Conservation (phyloP, 2,888 invertebrate genomes). For the Acrobasis suavella region DNA sequence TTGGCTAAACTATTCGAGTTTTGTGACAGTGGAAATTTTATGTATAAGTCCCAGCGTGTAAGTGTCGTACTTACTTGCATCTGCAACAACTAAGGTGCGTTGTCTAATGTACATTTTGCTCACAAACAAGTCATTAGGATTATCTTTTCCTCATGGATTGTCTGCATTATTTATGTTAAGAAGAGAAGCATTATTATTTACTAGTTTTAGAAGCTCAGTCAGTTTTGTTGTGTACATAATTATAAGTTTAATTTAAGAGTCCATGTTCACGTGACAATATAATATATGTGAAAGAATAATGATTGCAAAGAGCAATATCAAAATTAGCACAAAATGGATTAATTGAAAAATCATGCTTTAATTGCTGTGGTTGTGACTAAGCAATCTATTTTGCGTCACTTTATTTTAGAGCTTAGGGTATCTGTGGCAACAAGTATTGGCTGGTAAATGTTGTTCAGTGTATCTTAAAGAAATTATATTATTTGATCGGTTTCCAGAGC, state of each 20-base stretch:
- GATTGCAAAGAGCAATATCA: constrained; percentile 30
- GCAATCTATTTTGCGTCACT: constrained; percentile 45
- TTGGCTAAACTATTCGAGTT: not conserved
- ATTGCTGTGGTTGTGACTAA: constrained; percentile 64
- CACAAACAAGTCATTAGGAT: constrained; percentile 1
- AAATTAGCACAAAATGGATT: constrained; percentile 55
- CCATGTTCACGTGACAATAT: constrained; percentile 35
- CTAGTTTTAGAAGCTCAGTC: constrained; percentile 15
- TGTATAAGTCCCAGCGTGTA: too few species aligned
- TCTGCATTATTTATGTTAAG: not conserved
- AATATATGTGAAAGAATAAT: constrained; percentile 24
- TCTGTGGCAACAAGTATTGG: constrained; percentile 13
- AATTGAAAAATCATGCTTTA: constrained; percentile 51
- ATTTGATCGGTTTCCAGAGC: not conserved
- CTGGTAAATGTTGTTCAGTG: not conserved
- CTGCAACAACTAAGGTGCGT: not conserved
- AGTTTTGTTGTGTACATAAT: constrained; percentile 17
- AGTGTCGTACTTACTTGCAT: not conserved
- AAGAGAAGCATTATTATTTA: constrained; percentile 2
- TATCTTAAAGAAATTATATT: not conserved
- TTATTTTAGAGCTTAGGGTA: constrained; percentile 18
- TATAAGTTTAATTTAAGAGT: constrained; percentile 2
- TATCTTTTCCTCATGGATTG: not conserved
- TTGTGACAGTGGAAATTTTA: not conserved
- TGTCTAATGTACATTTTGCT: constrained; percentile 1